Conservation (phyloP, 2,888 invertebrate genomes). For the Drosophila austrosaltans region DNA sequence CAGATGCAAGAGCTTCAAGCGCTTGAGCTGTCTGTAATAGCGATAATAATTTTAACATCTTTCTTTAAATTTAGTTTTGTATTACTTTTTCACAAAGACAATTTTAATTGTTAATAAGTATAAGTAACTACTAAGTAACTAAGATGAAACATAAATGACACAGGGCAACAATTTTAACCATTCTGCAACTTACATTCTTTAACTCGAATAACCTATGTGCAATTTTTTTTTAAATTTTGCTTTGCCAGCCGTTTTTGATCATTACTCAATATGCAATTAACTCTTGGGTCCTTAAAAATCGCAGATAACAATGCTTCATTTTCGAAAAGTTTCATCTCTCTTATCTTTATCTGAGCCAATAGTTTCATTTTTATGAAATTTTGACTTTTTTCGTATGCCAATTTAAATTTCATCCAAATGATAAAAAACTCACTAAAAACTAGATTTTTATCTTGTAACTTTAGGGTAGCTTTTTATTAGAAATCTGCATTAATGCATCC, state of each 20-base stretch:
- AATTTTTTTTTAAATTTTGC: conserved; percentile 19
- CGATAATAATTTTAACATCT: too few relatives aligned
- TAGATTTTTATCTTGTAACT: conserved; percentile 15
- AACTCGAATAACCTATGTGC: too few relatives aligned
- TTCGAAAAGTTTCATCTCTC: conserved; percentile 22
- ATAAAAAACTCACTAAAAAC: conserved; percentile 15
- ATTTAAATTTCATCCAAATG: conserved; percentile 4
- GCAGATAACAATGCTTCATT: conserved; percentile 24
- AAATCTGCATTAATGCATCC: conserved; percentile 1
- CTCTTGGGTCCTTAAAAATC: conserved; percentile 22
- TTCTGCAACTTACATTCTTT: too few relatives aligned
- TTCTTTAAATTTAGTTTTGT: conserved; percentile 21
- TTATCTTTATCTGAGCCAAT: conserved; percentile 11
- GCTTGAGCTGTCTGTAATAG: too few relatives aligned
- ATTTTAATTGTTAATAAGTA: conserved; percentile 7
- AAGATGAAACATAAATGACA: too few relatives aligned
- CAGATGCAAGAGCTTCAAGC: too few relatives aligned
- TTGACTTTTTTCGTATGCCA: conserved; percentile 19
- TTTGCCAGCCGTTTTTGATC: background rate
- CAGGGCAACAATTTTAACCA: too few relatives aligned
- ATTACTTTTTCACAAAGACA: conserved; percentile 17
- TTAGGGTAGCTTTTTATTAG: conserved; percentile 22
- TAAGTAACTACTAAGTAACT: background rate
- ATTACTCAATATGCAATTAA: too few relatives aligned
- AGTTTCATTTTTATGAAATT: conserved; percentile 17